Conservation (phyloP, 2,888 invertebrate genomes). For the Ischnura elegans region DNA sequence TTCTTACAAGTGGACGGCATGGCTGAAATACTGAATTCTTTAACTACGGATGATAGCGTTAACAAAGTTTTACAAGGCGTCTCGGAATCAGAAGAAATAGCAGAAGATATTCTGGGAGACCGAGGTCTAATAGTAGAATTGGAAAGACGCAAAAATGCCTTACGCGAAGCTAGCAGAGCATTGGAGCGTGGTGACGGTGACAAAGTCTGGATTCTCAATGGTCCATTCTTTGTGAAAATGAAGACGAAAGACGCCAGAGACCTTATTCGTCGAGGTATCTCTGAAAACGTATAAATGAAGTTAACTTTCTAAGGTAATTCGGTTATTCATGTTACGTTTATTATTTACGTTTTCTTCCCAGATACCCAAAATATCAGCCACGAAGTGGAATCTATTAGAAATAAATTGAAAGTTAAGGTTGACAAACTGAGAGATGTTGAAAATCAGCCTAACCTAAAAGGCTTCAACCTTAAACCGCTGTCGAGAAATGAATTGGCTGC, state of each 20-base stretch:
- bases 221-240: conserved; percentile 53
- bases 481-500: conserved; percentile 28
- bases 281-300: background rate
- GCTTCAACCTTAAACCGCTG: conserved; percentile 42
- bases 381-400: conserved; percentile 37
- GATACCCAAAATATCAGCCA: conserved; percentile 43
- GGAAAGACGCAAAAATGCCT: conserved; percentile 29
- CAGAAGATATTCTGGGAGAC: conserved; percentile 48
- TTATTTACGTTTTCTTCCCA: background rate
- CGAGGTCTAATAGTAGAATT: conserved; percentile 45
- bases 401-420: conserved; percentile 37
- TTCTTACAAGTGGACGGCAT: background rate
- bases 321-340: background rate
- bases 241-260: conserved; percentile 30
- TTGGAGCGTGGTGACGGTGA: conserved; percentile 25
- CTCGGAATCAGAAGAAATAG: conserved; percentile 27
- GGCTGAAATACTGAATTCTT: conserved; percentile 6
- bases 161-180: conserved; percentile 43
- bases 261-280: conserved; percentile 10
- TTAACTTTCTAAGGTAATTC: background rate
- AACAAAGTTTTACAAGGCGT: conserved; percentile 36
- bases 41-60: background rate
- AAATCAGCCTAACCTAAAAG: conserved; percentile 33
- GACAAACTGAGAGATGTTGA: conserved; percentile 39
- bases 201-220: conserved; percentile 51